A percentile compares a stretch with the other conserved stretches of the same genome.
Conservation (phyloP, 2,113 vertebrate genomes). For the Forbesichthys agassizii region DNA sequence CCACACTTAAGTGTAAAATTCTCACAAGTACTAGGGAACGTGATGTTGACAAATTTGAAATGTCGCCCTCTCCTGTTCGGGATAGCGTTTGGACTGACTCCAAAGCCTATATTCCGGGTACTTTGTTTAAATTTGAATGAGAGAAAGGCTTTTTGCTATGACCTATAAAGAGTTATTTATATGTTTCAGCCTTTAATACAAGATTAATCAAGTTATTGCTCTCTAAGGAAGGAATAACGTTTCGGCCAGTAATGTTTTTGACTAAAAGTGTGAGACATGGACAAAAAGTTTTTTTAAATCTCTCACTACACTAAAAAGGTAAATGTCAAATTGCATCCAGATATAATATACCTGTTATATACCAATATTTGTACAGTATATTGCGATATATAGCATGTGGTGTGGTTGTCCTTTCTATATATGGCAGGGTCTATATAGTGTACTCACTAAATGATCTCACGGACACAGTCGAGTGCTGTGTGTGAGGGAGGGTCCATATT, state of each 20-base stretch:
- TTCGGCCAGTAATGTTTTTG: constrained; percentile 24
- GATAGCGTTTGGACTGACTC: constrained; percentile 9
- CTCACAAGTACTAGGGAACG: no score
- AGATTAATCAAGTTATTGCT: constrained; percentile 11
- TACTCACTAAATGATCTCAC: constrained; percentile 21
- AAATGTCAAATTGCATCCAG: background rate
- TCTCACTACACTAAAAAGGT: constrained; percentile 20
- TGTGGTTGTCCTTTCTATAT: constrained; percentile 22
- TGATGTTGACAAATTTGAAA: constrained; percentile 5
- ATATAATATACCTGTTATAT: background rate
- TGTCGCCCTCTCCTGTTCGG: constrained; percentile 46
- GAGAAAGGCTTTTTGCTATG: constrained; percentile 32
- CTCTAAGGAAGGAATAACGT: constrained; percentile 14
- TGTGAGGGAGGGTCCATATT: constrained; percentile 50
- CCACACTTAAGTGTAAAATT: no score
- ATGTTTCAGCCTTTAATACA: constrained; percentile 42
- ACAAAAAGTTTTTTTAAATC: constrained; percentile 19
- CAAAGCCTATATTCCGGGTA: constrained; percentile 18
- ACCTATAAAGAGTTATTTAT: constrained; percentile 33
- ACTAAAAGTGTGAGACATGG: background rate
- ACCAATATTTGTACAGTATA: constrained; percentile 13
- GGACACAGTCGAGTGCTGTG: constrained; percentile 15
- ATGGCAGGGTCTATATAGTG: constrained; percentile 5
- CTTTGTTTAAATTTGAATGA: constrained; percentile 24
- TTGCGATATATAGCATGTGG: constrained; percentile 17